Evolutionary conservation across 2,888 invertebrate species (phyloP), one percentile per base, ranked within the genome.

Genomic region (Strigamia crassipes): DNA sequence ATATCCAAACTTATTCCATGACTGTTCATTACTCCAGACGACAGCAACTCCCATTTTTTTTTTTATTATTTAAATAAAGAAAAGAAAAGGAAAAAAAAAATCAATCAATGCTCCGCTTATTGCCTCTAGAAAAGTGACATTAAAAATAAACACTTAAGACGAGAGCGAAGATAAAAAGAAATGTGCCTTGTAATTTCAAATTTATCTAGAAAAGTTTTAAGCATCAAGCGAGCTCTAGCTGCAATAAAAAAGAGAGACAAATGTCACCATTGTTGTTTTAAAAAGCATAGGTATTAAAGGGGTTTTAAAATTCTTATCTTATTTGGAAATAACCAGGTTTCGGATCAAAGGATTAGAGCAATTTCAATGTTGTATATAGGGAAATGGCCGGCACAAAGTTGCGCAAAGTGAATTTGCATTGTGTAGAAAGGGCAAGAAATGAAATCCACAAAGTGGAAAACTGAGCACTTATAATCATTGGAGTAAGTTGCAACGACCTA

Each of bases 1-100:
- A 61, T 61, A 61, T 61, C 61, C 61, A 61, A 61, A 61, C 61
- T 61, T 61, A 61, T 61, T 23, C 18, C 61, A 61, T 61, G 61
- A 61, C 61, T 61, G 61, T 61, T 61, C 61, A 61, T 61, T 61
- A 61, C 61, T 61, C 21, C 21, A 61, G 61, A 61, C 61, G 61
- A 61, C 61, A 61, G 61, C 1, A 23, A 61, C 61, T n/a, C 61
- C 61, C 61, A 61, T 61, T 61, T 5, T n/a, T 61, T 21, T 46
- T 46, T 13, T 46, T 38, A 38, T 38, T 38, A 38, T 38, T 38
- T 38, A 38, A 51, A 51, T 18, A 51, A 27, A 27, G 27, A 27
- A 27, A 27, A 51, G 61, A 61, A 21, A 61, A 61, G 23, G 23
- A 61, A 61, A 61, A 61, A 23, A 61, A 61, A 12, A 18, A 23